Evolutionary conservation across 2,888 invertebrate genomes (phyloP).

Genomic region (Nomada ruficornis): DNA sequence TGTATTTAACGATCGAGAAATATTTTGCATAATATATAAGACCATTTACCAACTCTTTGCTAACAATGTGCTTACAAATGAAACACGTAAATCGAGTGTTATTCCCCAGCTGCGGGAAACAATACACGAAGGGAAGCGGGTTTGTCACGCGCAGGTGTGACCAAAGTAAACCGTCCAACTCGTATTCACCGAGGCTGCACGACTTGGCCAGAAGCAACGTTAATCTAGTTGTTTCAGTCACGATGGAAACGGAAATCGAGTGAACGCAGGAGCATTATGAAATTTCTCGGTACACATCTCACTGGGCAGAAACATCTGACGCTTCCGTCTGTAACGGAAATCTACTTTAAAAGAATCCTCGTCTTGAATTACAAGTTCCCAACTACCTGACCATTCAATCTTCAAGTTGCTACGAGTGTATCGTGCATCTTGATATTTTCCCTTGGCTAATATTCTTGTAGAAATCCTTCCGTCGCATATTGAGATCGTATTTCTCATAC

Average conservation of each 20-base stretch:
- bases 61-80: background rate
- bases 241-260: conserved; percentile 5
- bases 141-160: conserved; percentile 38
- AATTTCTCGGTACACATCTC: background rate
- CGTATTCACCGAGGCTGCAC: conserved; percentile 18
- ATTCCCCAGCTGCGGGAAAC: conserved; percentile 12
- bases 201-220: conserved; percentile 26
- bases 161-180: conserved; percentile 10
- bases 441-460: too few species aligned
- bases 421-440: too few species aligned
- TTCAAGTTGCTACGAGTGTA: too few species aligned
- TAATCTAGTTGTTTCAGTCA: conserved; percentile 16
- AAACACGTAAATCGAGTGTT: conserved; percentile 19
- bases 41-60: too few species aligned
- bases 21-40: too few species aligned
- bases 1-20: too few species aligned
- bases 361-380: too few species aligned
- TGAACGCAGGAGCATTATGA: background rate
- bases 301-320: background rate
- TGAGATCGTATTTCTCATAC: too few species aligned
- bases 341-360: too few species aligned
- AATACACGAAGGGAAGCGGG: conserved; percentile 8
- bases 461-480: too few species aligned
- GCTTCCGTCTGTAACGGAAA: too few species aligned
- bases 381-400: too few species aligned